Evolutionary conservation across 2,113 vertebrate species (phyloP), one percentile per base, ranked within the genome.

Genomic region (Oryzias woworae): DNA sequence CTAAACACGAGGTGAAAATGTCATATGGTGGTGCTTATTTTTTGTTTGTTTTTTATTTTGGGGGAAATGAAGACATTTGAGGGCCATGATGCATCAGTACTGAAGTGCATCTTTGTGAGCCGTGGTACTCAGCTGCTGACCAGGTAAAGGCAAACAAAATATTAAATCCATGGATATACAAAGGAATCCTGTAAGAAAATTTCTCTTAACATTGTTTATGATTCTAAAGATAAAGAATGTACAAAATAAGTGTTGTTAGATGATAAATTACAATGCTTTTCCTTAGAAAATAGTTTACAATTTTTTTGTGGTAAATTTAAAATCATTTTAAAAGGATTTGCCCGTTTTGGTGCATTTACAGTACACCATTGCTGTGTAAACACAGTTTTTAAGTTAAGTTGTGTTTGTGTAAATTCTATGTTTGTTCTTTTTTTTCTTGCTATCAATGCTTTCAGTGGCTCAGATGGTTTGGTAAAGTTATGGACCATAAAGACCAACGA

Each of bases 401-500:
- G 14, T 45, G 5, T 17, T 1, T 45, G 44, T 16, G 43, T 3
- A 15, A 15, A 16, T 4, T 45, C 10, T 0, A 7, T 17, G 8
- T 48, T 48, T 48, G 5, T 2, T 48, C 17, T 53, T 0, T 44
- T 31, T 6, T 24, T 31, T 14, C 16, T 13, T 7, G 14, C 2
- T 23, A 14, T 0, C 17, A 22, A 18, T 36, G 77, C 45, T 15
- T 17, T 46, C 66, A 99, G 97, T 0, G 97, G 95, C 20, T 96
- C 97, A 0, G 96, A 99, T 0, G 97, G 97, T 14, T 94, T 99
- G 14, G 61, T 99, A 41, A 99, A 99, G 73, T 93, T 99, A 41
- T 99, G 97, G 97, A 99, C 97, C 45, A 96, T 99, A 73, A 99
- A 99, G 83, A 96, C 88, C 31, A 98, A 98, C 0, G 97, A 98